Base-by-base conservation (phyloP, 2,888 invertebrate genomes). In the Tryphoninae sp. region DNA sequence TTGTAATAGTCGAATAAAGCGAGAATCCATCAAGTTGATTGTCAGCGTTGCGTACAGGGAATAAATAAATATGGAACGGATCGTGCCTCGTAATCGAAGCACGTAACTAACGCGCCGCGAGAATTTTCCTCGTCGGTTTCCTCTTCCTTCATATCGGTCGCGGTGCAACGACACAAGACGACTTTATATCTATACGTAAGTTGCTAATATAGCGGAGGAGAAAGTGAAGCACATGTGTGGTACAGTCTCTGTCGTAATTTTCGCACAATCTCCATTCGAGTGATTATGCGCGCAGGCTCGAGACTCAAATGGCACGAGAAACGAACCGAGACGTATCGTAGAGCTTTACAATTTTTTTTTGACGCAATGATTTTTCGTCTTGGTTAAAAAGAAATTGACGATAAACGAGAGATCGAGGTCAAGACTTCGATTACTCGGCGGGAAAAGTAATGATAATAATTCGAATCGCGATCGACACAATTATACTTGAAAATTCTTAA, bases 21-120 rank as follows among this genome's bases (percentile, higher is more conserved):
- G 45, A 55, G 62, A 55, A 77, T 71, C 62, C 23, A 61, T 45
- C 22, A 69, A 55, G 68, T 73, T 23, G 68, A 64, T 78, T 65
- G 73, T 81, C 74, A 74, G 76, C 65, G 26, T 42, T 45, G 9
- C 6, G 40, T 53, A 42, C n/a, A 65, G 23, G 26, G 33, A 33
- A 65, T 72, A 19, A 55, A 81, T 77, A 78, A 81, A 81, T 74
- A 73, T 77, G 73, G 73, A 77, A 77, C 68, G 62, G 33, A 61
- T 64, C 49, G n/a, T 23, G 75, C 55, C 72, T 69, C 75, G 81
- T 75, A 78, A 81, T 81, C 78, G 61, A 72, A 49, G 42, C 65
- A 82, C 75, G 81, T 78, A 81, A 81, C 81, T 67, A 53, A 62
- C 45, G 33, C 33, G 33, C 22, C 64, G 19, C 75, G 71, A 75